These are phyloP conservation scores for Lepus europaeus DNA, from an alignment of 2,113 vertebrate species.

Conservation along the genomic window DNA sequence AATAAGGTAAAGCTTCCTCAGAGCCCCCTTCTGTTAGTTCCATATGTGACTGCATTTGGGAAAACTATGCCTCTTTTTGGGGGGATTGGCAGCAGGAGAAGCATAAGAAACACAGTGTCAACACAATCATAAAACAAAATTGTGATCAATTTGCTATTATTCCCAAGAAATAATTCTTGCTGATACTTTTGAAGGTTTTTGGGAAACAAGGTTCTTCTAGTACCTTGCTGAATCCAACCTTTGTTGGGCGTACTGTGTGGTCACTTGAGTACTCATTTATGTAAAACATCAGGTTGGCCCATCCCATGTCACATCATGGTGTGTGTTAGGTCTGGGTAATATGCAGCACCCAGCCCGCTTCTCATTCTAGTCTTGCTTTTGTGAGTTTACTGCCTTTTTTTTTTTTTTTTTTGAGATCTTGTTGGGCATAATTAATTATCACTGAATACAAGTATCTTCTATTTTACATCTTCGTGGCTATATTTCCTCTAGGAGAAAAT, in stretches of 20 bases:
- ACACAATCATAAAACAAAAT: neutral
- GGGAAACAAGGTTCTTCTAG: neutral
- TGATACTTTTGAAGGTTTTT: slow-evolving; percentile 31
- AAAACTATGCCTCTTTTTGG: slow-evolving; percentile 9
- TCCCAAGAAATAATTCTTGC: neutral
- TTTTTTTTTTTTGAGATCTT: neutral
- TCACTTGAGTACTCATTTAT: neutral
- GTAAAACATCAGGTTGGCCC: neutral
- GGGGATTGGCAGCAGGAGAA: too few species aligned
- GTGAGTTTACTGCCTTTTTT: neutral
- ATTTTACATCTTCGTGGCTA: slow-evolving; percentile 39
- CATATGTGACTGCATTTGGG: slow-evolving; percentile 29
- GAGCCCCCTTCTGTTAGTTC: neutral
- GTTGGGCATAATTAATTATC: neutral
- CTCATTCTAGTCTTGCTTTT: neutral
- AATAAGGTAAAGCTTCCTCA: neutral
- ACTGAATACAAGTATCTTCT: slow-evolving; percentile 38
- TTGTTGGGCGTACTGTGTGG: neutral
- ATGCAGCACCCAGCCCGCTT: neutral
- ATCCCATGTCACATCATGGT: neutral
- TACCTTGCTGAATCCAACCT: neutral
- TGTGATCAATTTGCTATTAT: neutral
- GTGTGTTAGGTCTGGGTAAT: neutral
- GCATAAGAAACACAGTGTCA: slow-evolving; percentile 28
- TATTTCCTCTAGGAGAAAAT: slow-evolving; percentile 30